phyloP scores from a whole-genome alignment of 1,140 invertebrate species.

The Phymastichus coffea region DNA sequence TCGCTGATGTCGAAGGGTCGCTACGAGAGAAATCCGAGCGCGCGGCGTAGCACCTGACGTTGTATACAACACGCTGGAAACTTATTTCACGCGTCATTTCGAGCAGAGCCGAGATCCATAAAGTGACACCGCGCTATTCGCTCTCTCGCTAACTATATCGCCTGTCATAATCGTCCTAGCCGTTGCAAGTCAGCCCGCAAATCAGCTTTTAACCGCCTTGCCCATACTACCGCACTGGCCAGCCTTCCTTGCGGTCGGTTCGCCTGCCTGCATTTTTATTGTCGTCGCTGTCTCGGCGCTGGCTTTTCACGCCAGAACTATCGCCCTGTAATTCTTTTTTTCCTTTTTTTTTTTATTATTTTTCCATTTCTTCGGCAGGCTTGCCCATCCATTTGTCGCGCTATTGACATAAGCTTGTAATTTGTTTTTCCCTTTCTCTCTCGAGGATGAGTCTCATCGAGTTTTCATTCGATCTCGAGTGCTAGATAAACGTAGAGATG shows the following conservation, averaged over 20 bases:
- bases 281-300: slow-evolving; percentile 4
- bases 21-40: too few species aligned
- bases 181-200: slow-evolving; percentile 10
- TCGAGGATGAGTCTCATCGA: too few species aligned
- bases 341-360: slow-evolving; percentile 3
- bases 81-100: slow-evolving; percentile 25
- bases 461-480: too few species aligned
- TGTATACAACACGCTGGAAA: background rate
- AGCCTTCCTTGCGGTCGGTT: background rate
- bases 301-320: background rate
- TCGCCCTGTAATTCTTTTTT: background rate
- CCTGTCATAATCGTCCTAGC: slow-evolving; percentile 7
- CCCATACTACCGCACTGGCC: too few species aligned
- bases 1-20: too few species aligned
- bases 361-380: too few species aligned
- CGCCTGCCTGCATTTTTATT: too few species aligned
- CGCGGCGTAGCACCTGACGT: too few species aligned
- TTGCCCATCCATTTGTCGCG: background rate
- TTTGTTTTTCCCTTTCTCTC: background rate
- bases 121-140: slow-evolving; percentile 16
- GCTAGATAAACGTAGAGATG: too few species aligned
- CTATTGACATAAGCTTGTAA: background rate
- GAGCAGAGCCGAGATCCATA: background rate
- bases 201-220: slow-evolving; percentile 3
- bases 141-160: slow-evolving; percentile 4